Evolutionary conservation across 1,140 invertebrate species (phyloP), one percentile per base, ranked within the genome.

Genomic region (Oryzaephilus surinamensis): DNA sequence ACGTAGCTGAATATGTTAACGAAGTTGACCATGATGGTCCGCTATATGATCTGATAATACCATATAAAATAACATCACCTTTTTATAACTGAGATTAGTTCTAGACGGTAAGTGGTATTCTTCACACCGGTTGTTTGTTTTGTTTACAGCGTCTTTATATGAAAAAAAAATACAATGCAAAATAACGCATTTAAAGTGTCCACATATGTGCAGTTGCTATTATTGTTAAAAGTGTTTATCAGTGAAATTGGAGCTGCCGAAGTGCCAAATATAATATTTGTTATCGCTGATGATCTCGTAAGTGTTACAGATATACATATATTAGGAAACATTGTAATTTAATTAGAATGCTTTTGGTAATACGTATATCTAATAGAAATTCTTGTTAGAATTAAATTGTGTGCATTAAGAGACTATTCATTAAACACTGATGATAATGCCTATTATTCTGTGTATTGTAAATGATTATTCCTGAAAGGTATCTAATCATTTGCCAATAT

Each of bases 241-340:
- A 24, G 11, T 11, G 8, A 24, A n/a, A 11, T 10, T 24, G 30
- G 33, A 33, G 20, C 41, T 4, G 44, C 37, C 4, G 52, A 41
- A 11, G 45, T 48, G 43, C 73, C 74, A 2, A 63, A 76, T 58
- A 72, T 76, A 31, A 57, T 76, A 10, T 57, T 76, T 18, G 71
- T 76, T 37, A 43, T 76, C 27, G 73, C 72, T 7, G 73, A 76
- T 55, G 74, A 77, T 56, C 58, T 77, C 65, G 73, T 75, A 52
- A 58, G 58, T 51, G 11, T 21, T 28, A 15, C 27, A 21, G 11
- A n/a, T n/a, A 10, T 16, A 5, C 6, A 21, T 32, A 21, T 18
- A 20, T 33, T n/a, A 10, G 10, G 3, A 10, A 4, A 21, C 16
- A 14, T 8, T 33, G 4, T 21, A 18, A 13, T 8, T n/a, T 32